Evolutionary conservation across 2,113 vertebrate genomes (phyloP), one percentile per base, ranked within the genome.

Genomic region (Ceyx melanurus): DNA sequence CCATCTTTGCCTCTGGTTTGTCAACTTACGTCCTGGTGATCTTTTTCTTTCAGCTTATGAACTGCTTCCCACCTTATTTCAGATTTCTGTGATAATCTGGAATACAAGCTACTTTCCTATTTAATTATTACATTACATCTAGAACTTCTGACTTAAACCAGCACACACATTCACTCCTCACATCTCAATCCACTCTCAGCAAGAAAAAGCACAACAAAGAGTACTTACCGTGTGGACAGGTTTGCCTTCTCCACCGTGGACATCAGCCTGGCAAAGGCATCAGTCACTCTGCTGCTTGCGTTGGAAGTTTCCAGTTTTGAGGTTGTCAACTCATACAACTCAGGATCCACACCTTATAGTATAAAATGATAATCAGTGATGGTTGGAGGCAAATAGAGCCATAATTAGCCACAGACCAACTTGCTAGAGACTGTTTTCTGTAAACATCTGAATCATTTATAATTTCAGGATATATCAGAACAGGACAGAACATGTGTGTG

Each of bases 181-280:
- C 29, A 43, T 21, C 74, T 62, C 2, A 2, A 2, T 2, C 3
- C 14, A 21, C 10, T 13, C 45, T 65, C 12, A 19, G 58, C 43
- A 75, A 68, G 22, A 8, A 82, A 65, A 45, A 35, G 4, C 5
- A 3, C n/a, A 56, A 28, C 22, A 22, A 23, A 15, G 7, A 33
- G 3, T 13, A 45, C 89, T 94, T 97, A 99, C 99, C 99, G 99
- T 97, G 99, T 98, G 76, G 99, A 99, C 0, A 98, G 99, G 98
- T 98, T 99, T 95, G 99, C 99, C 96, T 99, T 99, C 97, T 99
- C 99, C 91, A 98, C 98, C 43, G 99, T 99, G 88, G 99, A 99
- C 99, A 99, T 99, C 46, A 99, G 97, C 92, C 98, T 98, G 68
- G 99, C 98, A 90, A 99, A 99, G 0, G 99, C 99, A 60, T 99